A percentile compares a stretch with the other conserved stretches of the same genome.
Conservation (phyloP, 2,888 invertebrate genomes). For the Omphaloscelis lunosa region DNA sequence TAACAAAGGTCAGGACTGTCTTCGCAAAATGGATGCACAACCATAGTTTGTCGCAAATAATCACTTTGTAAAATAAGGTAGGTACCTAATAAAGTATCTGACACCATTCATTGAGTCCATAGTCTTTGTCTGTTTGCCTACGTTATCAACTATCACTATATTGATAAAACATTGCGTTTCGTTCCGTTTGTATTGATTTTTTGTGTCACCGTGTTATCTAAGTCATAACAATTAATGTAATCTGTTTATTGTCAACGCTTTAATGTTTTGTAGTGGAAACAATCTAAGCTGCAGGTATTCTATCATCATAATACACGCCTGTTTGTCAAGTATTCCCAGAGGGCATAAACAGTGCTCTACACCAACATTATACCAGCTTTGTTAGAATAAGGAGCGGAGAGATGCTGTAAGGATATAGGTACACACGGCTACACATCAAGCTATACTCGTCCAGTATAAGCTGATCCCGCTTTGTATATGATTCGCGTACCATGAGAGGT, state of each 20-base stretch:
- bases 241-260: slow-evolving; percentile 39
- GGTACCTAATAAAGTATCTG: neutral
- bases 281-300: slow-evolving; percentile 9
- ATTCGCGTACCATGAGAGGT: too few relatives aligned
- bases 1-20: neutral
- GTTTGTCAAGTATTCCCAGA: neutral
- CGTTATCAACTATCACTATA: slow-evolving; percentile 49
- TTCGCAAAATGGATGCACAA: slow-evolving; percentile 7
- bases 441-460: too few relatives aligned
- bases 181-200: slow-evolving; percentile 56
- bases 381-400: neutral
- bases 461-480: too few relatives aligned
- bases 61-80: neutral
- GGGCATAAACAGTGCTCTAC: neutral
- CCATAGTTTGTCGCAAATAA: neutral
- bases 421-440: too few relatives aligned
- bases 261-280: slow-evolving; percentile 2
- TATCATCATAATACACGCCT: neutral
- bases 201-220: slow-evolving; percentile 61
- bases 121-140: slow-evolving; percentile 26
- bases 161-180: slow-evolving; percentile 56
- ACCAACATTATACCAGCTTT: neutral
- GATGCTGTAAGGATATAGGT: neutral
- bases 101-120: slow-evolving; percentile 26
- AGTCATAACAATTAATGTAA: slow-evolving; percentile 52